Evolutionary conservation across 2,797 vertebrate genomes (phyloP), one percentile per base, ranked within the genome.

Genomic region (Phyllotis vaccarum): DNA sequence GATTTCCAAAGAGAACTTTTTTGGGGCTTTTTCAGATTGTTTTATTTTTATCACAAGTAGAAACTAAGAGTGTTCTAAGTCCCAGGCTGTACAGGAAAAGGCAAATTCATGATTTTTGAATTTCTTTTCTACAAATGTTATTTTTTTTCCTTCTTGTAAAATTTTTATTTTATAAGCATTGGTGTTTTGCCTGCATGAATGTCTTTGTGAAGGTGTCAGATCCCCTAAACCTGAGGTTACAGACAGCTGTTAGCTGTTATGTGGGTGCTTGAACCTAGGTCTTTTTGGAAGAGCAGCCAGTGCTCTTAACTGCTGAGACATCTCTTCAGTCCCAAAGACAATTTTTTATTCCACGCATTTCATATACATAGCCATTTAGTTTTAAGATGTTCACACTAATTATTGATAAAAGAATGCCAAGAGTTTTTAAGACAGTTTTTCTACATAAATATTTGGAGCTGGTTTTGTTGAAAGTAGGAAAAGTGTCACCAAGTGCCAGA

Each of bases 391-490:
- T 8, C 9, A n/a, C 0, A 29, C 29, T 37, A 31, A 17, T 82
- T 83, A 11, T 81, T 90, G 58, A 81, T 74, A 93, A 96, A 78
- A 88, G 62, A 40, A 49, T 49, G 8, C 31, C 17, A 94, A 79
- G 0, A 24, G 43, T 93, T 93, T 91, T 56, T 12, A 31, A 87
- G 34, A 87, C 0, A 34, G 60, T 81, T 82, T 52, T 89, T 89
- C 37, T 66, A 54, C 37, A 37, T 1, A 90, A 64, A 54, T 14
- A 78, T 86, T 72, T 58, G 89, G 72, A 93, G 19, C 52, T 64
- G 64, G 56, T 19, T 76, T 92, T 91, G 31, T 34, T 58, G 1
- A 37, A 22, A 27, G 9, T 78, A 17, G 92, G 9, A 54, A 72
- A 92, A 83, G 40, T 40, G 22, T n/a, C 37, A 5, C 37, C 31